These are phyloP conservation scores for Lacerta agilis DNA, from an alignment of 2,797 vertebrate genomes.

Conservation along the genomic window DNA sequence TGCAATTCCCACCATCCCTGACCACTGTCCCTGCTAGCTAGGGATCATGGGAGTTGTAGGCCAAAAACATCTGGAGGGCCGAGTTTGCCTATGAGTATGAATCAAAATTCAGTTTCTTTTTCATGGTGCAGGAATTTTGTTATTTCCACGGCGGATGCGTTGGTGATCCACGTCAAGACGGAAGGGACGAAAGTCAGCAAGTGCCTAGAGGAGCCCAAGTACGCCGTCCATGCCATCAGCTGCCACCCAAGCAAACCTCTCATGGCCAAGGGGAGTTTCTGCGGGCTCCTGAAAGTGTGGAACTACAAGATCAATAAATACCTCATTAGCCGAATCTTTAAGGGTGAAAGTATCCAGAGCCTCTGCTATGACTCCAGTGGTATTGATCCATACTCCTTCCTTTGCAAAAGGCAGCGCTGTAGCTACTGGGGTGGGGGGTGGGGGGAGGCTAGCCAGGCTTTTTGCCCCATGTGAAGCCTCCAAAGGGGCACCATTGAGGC, in stretches of 20 bases:
- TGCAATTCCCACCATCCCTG: too few relatives aligned
- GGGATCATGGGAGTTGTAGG: too few relatives aligned
- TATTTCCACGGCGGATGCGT: constrained; percentile 82
- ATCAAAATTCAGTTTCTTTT: constrained; percentile 39
- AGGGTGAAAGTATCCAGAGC: constrained; percentile 81
- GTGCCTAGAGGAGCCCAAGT: constrained; percentile 79
- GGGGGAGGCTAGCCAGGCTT: too few relatives aligned
- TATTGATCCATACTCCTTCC: constrained; percentile 53
- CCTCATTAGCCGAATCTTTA: constrained; percentile 82
- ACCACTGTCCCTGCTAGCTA: too few relatives aligned
- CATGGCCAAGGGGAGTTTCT: constrained; percentile 83
- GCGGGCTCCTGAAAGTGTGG: constrained; percentile 89
- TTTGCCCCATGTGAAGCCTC: too few relatives aligned
- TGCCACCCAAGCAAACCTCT: constrained; percentile 85
- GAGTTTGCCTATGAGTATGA: too few relatives aligned
- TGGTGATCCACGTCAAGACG: constrained; percentile 81
- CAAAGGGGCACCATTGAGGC: too few relatives aligned
- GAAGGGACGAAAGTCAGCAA: constrained; percentile 73
- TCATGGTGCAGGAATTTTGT: constrained; percentile 87
- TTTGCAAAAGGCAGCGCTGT: too few relatives aligned
- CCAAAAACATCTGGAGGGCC: too few relatives aligned
- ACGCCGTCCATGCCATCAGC: constrained; percentile 82
- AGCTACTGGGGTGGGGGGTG: too few relatives aligned
- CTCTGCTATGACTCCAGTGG: constrained; percentile 88
- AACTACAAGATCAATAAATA: constrained; percentile 79